These are phyloP conservation scores for Microctonus hyperodae DNA, from an alignment of 2,888 invertebrate genomes.

Conservation along the genomic window DNA sequence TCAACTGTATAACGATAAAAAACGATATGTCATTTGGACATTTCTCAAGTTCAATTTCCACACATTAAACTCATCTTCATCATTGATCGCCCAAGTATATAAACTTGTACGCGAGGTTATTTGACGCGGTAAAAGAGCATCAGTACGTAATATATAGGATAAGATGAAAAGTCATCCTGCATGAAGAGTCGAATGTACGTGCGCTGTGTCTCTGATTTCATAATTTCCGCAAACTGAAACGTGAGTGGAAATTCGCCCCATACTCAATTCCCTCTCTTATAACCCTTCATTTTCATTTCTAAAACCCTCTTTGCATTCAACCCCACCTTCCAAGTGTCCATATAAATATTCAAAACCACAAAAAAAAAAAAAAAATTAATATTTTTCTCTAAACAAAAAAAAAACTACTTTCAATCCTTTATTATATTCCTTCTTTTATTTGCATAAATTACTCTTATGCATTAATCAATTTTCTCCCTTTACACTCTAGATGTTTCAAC, in stretches of 20 bases:
- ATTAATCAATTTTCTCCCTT: not conserved
- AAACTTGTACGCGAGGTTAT: not conserved
- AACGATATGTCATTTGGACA: constrained; percentile 1
- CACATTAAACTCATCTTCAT: not conserved
- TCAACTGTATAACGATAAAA: not conserved
- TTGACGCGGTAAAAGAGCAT: not conserved
- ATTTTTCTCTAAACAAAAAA: not conserved
- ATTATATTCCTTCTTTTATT: not conserved
- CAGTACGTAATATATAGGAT: not conserved
- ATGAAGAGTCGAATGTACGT: constrained; percentile 51
- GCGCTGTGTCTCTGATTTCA: constrained; percentile 62
- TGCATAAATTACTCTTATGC: not conserved
- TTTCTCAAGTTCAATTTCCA: not conserved
- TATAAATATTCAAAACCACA: not conserved
- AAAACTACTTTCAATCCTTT: not conserved
- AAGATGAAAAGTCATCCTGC: constrained; percentile 38
- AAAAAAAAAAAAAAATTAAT: not conserved
- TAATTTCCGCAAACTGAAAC: constrained; percentile 59
- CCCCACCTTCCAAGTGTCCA: not conserved
- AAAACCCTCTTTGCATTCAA: not conserved
- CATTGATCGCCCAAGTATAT: not conserved
- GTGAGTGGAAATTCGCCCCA: constrained; percentile 23
- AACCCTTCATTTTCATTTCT: constrained; percentile 19
- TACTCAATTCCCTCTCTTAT: constrained; percentile 13
- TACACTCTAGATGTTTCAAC: constrained; percentile 17